Evolutionary conservation across 2,888 invertebrate genomes (phyloP).

Genomic region (Megamerina dolium): DNA sequence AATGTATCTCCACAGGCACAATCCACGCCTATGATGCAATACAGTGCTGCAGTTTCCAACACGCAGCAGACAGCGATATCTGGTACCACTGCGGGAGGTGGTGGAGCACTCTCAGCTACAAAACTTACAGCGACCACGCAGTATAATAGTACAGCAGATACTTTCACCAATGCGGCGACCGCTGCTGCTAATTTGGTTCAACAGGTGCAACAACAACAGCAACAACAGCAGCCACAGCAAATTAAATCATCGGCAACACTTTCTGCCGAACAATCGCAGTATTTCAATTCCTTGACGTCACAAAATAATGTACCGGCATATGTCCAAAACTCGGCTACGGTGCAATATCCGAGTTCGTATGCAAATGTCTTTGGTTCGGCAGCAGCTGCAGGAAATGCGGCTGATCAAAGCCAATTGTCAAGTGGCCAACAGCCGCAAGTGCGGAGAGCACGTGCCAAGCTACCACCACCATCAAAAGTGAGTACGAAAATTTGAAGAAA

Average conservation of each 20-base stretch:
- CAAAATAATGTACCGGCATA: constrained; percentile 32
- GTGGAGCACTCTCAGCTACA: constrained; percentile 9
- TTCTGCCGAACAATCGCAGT: constrained; percentile 61
- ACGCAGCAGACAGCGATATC: constrained; percentile 17
- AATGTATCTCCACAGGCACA: constrained; percentile 25
- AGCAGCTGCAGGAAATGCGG: constrained; percentile 22
- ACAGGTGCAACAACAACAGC: constrained; percentile 48
- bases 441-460: constrained; percentile 60
- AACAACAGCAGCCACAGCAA: constrained; percentile 41
- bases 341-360: constrained; percentile 45
- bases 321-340: constrained; percentile 31
- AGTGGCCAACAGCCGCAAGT: constrained; percentile 45
- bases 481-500: constrained; percentile 9
- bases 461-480: constrained; percentile 81
- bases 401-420: constrained; percentile 32
- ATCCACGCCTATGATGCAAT: constrained; percentile 39
- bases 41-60: constrained; percentile 39
- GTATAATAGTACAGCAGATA: constrained; percentile 28
- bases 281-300: constrained; percentile 52
- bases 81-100: not conserved
- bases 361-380: constrained; percentile 44
- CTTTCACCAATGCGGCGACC: constrained; percentile 39
- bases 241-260: constrained; percentile 56
- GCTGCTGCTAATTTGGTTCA: constrained; percentile 40
- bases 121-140: constrained; percentile 23